Percentiles rank a stretch among this genome's conserved stretches.
These are phyloP conservation scores for Chaetodon trifascialis DNA, from an alignment of 2,113 vertebrate genomes.

Conservation along the genomic window DNA sequence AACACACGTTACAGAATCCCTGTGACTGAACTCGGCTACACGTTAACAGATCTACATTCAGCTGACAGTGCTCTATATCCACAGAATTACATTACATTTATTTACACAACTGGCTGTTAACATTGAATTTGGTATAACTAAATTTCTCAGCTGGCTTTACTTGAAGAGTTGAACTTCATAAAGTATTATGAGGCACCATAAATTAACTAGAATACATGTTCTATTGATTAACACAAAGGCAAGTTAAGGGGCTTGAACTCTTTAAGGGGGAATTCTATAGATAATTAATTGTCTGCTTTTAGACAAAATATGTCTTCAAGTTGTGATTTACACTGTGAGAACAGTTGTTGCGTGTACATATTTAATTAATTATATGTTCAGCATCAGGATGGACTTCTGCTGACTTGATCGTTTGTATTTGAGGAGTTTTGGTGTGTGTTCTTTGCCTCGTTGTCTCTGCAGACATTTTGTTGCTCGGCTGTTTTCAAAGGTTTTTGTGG, in stretches of 20 bases:
- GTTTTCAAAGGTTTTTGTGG: not conserved
- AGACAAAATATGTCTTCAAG: not conserved
- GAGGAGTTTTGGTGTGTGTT: not conserved
- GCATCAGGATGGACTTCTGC: not conserved
- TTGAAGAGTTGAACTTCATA: conserved; percentile 22
- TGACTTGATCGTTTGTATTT: not conserved
- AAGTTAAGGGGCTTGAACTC: not conserved
- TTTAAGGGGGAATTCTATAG: not conserved
- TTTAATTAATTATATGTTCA: not conserved
- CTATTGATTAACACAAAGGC: conserved; percentile 1
- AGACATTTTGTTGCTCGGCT: accelerated
- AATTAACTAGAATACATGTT: conserved; percentile 30
- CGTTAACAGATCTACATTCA: conserved; percentile 22
- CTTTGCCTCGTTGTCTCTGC: not conserved
- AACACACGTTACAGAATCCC: conserved; percentile 43
- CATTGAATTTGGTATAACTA: not conserved
- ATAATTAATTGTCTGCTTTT: not conserved
- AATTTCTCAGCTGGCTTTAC: conserved; percentile 28
- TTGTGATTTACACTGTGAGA: not conserved
- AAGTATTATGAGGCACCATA: conserved; percentile 32
- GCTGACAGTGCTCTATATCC: not conserved
- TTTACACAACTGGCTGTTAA: conserved; percentile 39
- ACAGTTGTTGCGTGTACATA: not conserved
- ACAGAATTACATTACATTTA: conserved; percentile 29
- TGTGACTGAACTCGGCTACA: conserved; percentile 1